These are phyloP conservation scores for Peromyscus attwateri DNA, from an alignment of 2,797 vertebrate species.

Conservation along the genomic window DNA sequence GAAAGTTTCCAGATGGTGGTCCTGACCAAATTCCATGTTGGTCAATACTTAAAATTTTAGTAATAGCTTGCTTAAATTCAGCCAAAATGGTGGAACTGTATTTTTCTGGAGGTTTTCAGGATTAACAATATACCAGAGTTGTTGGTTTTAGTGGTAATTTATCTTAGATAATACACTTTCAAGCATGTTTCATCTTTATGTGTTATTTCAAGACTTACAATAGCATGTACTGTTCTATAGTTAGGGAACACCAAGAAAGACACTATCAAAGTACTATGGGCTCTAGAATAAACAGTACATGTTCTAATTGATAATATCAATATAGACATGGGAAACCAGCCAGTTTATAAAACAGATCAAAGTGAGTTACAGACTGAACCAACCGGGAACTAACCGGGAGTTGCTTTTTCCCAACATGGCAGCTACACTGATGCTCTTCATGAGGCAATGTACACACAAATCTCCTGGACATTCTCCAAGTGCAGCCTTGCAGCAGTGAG, in stretches of 20 bases:
- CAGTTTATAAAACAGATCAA: not conserved
- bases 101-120: not conserved
- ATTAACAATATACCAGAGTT: not conserved
- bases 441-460: not conserved
- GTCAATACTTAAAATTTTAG: not conserved
- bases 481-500: not conserved
- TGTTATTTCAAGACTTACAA: slow-evolving; percentile 27
- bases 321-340: not conserved
- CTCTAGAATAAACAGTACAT: not conserved
- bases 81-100: not conserved
- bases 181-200: not conserved
- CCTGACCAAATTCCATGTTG: not conserved
- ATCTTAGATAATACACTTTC: not conserved
- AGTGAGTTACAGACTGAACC: not conserved
- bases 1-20: not conserved
- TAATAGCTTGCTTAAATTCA: not conserved
- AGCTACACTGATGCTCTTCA: not conserved
- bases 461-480: not conserved
- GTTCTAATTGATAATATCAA: not conserved
- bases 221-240: not conserved
- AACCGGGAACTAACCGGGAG: not conserved
- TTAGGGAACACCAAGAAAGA: not conserved
- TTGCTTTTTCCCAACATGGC: not conserved
- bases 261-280: not conserved
- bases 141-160: not conserved